Base-by-base conservation (phyloP, 2,113 vertebrate genomes). In the Scalopus aquaticus region DNA sequence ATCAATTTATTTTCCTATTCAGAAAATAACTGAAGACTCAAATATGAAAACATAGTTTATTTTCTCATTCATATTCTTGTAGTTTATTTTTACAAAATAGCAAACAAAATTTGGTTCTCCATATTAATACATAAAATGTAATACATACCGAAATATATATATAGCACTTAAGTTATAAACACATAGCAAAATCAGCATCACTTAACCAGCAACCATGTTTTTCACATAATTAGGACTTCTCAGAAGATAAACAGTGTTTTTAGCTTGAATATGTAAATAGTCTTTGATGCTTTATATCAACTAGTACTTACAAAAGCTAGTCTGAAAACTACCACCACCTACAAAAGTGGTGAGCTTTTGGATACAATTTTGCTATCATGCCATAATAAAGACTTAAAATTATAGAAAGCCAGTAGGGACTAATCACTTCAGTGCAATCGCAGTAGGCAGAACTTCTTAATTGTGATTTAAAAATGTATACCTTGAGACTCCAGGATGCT, bases 351-450 rank as follows among this genome's bases (percentile, higher is more conserved):
- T 96, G 96, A 97, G 97, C 96, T 98, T 95, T 81, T 95, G 95
- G 93, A 95, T 95, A 97, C 74, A 96, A 84, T 96, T 84, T 97
- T 98, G 97, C 97, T 97, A 95, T 95, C 97, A 97, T 98, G 98
- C 98, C 97, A 92, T 96, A 96, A 78, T 90, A 97, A 98, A 96
- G 97, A 98, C 95, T 72, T 97, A 81, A 97, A 97, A 96, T 95
- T 96, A 96, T 12, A 92, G 98, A 97, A 98, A 98, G 98, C 97
- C 97, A 93, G 97, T 96, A 87, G 93, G 77, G 94, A 96, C 94
- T 88, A 96, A 81, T 90, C 35, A 93, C 95, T 96, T 98, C 97
- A 98, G 98, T 98, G 98, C 97, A 98, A 98, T 74, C 95, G 96
- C 90, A 51, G 11, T 44, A 92, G 96, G 80, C 85, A 26, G 80